phyloP scores from a whole-genome alignment of 2,113 vertebrate genomes.

The Xiphophorus maculatus region DNA sequence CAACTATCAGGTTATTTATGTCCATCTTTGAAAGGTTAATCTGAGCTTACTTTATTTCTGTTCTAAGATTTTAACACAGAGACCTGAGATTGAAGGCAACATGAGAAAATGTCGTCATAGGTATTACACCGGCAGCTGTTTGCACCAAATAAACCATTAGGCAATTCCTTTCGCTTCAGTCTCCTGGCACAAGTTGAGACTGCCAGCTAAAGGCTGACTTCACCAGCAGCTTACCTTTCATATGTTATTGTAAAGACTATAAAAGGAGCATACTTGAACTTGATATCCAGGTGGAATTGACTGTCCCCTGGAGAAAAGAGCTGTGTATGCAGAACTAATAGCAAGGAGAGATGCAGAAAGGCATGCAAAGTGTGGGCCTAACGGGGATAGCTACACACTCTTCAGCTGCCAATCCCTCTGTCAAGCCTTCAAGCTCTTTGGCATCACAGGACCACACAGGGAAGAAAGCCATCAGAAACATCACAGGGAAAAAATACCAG shows the following conservation, averaged over 20 bases:
- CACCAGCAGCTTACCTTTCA: background rate
- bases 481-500: background rate
- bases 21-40: background rate
- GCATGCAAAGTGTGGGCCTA: background rate
- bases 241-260: background rate
- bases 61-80: background rate
- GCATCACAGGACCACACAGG: background rate
- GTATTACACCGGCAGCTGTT: background rate
- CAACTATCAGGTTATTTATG: background rate
- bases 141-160: background rate
- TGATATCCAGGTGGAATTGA: slow-evolving; percentile 1
- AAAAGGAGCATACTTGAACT: background rate
- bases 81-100: background rate
- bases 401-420: background rate
- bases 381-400: slow-evolving; percentile 1
- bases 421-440: background rate
- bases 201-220: background rate
- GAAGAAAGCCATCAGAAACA: slow-evolving; percentile 8
- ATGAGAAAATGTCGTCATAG: background rate
- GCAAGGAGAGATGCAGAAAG: background rate
- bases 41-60: background rate
- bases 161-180: background rate
- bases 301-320: background rate
- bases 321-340: background rate
- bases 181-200: background rate